Evolutionary conservation across 2,113 vertebrate species (phyloP), one percentile per base, ranked within the genome.

Genomic region (Bufo gargarizans): DNA sequence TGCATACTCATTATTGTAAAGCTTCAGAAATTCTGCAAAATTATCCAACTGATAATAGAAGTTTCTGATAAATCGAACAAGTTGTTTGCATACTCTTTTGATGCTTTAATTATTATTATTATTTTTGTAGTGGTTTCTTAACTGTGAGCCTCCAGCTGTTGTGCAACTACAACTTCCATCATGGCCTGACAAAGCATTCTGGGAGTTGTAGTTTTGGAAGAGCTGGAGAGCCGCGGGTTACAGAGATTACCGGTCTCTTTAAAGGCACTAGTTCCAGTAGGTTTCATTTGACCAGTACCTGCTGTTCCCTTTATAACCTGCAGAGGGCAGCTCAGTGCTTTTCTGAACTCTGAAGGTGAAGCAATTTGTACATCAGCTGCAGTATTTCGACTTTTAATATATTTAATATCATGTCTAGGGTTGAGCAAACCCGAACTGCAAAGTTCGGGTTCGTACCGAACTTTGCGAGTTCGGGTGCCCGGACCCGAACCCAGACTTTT

Each of bases 271-370:
- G 3, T 7, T 61, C 1, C 3, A 67, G 33, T 16, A 47, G 12
- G 8, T 8, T 74, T 19, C 43, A 47, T 19, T 49, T 8, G 45
- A 47, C 19, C 14, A 74, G 19, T 74, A 47, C n/a, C 67, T 43
- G 67, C 13, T 45, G 20, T 79, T 79, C 22, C 43, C 20, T 19
- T 11, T 87, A 61, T 82, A 69, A 74, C 78, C 58, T 8, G 5
- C 0, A 85, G 72, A 90, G 77, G 50, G 56, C 82, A 90, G 87
- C 87, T 17, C 53, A 6, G 88, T 45, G 53, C n/a, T 85, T 90
- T 89, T 86, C 58, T 16, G 53, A 86, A 90, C 69, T 17, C 14
- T 47, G 43, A 13, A 72, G 45, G 45, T 72, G 14, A 72, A 16
- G 72, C 72, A 20, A 19, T 76, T 76, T 50, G 10, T 76, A 9